A percentile compares a stretch with the other conserved stretches of the same genome.
phyloP scores from a whole-genome alignment of 2,797 vertebrate species.

The Pseudotriccus pelzelni region DNA sequence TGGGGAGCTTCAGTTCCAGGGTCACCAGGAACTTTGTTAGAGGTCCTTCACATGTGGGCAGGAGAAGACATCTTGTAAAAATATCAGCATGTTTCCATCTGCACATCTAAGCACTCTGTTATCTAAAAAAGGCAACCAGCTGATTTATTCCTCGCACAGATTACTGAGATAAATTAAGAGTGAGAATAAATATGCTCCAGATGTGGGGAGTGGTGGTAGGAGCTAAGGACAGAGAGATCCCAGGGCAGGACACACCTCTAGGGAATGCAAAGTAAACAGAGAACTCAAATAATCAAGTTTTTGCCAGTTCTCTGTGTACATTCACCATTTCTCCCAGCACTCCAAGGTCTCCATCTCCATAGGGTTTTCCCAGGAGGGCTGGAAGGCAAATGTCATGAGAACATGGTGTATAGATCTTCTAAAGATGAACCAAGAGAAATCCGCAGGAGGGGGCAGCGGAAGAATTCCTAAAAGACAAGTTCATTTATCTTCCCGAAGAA shows the following conservation, averaged over 20 bases:
- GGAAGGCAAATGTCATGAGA: conserved; percentile 51
- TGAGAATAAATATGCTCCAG: not conserved
- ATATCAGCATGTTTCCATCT: fast-evolving
- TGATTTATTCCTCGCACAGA: not conserved
- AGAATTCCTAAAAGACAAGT: not conserved
- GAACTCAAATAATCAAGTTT: not conserved
- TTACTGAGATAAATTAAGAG: not conserved
- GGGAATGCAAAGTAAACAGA: not conserved
- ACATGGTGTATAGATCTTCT: not conserved
- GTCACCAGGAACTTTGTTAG: not conserved
- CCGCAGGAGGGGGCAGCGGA: fast-evolving
- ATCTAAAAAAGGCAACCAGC: not conserved
- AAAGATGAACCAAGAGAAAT: not conserved
- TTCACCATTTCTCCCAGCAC: not conserved
- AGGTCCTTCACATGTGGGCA: not conserved
- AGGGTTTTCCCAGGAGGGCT: not conserved
- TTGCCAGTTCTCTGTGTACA: not conserved
- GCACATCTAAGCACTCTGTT: not conserved
- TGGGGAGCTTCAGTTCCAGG: not conserved
- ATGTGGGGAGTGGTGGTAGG: not conserved
- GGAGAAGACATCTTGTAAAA: not conserved
- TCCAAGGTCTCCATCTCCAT: not conserved
- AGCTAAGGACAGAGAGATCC: not conserved
- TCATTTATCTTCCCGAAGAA: not conserved
- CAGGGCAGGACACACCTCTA: not conserved